Conservation (phyloP, 1,140 invertebrate genomes). For the Brachionus rubens region DNA sequence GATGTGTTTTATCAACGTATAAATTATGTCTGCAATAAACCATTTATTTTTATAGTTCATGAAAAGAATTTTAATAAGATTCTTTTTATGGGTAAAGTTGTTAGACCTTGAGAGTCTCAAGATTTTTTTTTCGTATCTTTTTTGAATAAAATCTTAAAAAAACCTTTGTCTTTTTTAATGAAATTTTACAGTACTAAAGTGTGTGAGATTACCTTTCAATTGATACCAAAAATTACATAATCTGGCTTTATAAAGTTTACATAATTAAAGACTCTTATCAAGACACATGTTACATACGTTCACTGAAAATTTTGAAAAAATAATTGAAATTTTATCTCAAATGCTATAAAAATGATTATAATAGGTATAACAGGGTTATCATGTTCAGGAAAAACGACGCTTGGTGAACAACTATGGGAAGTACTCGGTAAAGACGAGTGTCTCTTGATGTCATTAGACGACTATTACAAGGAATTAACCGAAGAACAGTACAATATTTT, state of each 20-base stretch:
- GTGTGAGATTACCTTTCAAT: no score
- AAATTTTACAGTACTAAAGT: no score
- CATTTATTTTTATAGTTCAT: slow-evolving; percentile 34
- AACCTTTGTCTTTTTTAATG: no score
- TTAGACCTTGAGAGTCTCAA: background rate
- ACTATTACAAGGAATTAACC: slow-evolving; percentile 40
- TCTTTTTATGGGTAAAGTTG: slow-evolving; percentile 17
- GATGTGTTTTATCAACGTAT: slow-evolving; percentile 6
- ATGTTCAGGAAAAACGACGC: slow-evolving; percentile 24
- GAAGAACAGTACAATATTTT: slow-evolving; percentile 39
- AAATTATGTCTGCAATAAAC: slow-evolving; percentile 5
- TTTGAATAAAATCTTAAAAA: no score
- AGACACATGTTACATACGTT: no score
- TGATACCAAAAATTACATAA: no score
- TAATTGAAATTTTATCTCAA: no score
- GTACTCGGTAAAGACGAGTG: slow-evolving; percentile 1
- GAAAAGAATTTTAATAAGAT: slow-evolving; percentile 29
- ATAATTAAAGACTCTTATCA: no score
- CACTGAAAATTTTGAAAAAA: no score
- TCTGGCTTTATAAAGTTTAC: no score
- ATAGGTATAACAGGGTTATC: slow-evolving; percentile 28
- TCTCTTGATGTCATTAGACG: slow-evolving; percentile 29
- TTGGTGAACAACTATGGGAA: background rate
- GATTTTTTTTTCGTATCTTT: no score
- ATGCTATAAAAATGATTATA: slow-evolving; percentile 42